phyloP scores from a whole-genome alignment of 53 echinoderm and acorn worm species.

The Echinarachnius parma region DNA sequence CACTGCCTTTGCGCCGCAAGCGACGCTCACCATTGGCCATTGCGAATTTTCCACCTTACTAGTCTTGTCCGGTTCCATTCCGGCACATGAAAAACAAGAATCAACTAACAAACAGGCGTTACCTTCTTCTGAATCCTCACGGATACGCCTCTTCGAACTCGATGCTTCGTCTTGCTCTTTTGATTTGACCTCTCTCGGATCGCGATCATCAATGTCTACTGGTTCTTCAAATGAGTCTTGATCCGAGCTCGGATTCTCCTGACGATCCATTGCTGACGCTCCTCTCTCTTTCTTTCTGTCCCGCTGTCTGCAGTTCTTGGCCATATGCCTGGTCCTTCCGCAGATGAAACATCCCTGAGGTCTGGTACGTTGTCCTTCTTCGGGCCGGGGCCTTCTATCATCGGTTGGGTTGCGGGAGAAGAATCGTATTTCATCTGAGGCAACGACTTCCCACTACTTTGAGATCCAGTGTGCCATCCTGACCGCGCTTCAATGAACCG shows the following conservation, averaged over 20 bases:
- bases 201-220: background rate
- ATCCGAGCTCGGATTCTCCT: background rate
- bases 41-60: background rate
- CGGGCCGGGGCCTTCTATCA: background rate
- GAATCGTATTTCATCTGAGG: background rate
- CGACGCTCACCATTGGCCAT: conserved; percentile 17
- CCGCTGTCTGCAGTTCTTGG: background rate
- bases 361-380: background rate
- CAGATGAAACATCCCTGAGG: conserved; percentile 6
- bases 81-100: conserved; percentile 1
- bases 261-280: background rate
- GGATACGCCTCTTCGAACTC: background rate
- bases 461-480: background rate
- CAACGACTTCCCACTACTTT: background rate
- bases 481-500: background rate
- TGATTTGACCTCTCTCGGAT: background rate
- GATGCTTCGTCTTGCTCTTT: background rate
- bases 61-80: background rate
- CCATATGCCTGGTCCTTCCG: background rate
- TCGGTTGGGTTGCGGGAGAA: background rate
- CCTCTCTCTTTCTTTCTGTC: background rate
- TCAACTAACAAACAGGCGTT: conserved; percentile 8
- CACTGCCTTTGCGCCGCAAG: conserved; percentile 13
- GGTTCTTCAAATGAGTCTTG: background rate
- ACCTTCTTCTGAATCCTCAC: background rate